Base-by-base conservation (phyloP, 2,113 vertebrate species). In the Urocitellus parryii region DNA sequence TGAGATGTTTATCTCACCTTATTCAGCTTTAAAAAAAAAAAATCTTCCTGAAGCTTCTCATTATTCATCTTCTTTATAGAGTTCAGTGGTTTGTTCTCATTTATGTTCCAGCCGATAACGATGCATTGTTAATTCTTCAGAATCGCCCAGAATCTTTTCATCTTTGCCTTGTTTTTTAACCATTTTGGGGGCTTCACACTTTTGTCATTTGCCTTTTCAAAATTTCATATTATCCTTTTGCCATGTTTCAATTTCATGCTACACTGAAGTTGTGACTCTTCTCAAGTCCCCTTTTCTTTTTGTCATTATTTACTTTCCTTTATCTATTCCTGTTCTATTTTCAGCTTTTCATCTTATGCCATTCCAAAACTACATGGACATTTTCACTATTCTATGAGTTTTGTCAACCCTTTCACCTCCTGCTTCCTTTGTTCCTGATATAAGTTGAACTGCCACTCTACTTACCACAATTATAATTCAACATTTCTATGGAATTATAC, bases 181-280 rank as follows among this genome's bases (percentile, higher is more conserved):
- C 48, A 20, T 92, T 96, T 9, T 20, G 17, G 65, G 34, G 42
- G 3, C 4, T 56, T 42, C 84, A 39, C 73, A 51, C 77, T 95
- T 95, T 96, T 73, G 87, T 96, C 93, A 97, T 97, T 97, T 96
- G 85, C 92, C 92, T 97, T 97, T 97, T 96, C 93, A 97, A 90
- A 92, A 96, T 97, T 97, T 98, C 92, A 88, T 76, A 96, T 97
- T 97, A 96, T 97, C 84, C 18, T 76, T 93, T 80, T 73, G 88
- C 96, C 96, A 91, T 97, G 97, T 97, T 98, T 97, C 98, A 98
- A 97, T 97, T 98, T 98, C 98, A 97, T 97, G 98, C 94, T 97
- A 97, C 98, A 97, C 96, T 97, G 97, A 95, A 96, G 95, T 97
- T 96, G 89, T 94, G 94, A 61, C 96, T 97, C 90, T 95, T 96